Evolutionary conservation across 1,140 invertebrate species (phyloP).

Genomic region (Camponotus floridanus): DNA sequence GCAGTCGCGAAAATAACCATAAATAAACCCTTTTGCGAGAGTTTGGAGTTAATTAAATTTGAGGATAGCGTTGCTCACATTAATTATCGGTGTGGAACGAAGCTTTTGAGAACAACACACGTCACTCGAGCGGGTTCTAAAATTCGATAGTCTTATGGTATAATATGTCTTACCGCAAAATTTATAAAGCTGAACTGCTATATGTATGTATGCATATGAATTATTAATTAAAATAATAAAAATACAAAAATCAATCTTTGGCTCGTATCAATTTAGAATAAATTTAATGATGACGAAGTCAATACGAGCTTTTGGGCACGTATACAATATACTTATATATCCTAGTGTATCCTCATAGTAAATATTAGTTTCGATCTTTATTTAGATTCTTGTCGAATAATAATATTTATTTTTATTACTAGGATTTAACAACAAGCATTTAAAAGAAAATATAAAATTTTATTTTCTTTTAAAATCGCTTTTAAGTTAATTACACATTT

Average conservation of each 20-base stretch:
- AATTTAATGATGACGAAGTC: too few relatives aligned
- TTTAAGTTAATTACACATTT: neutral
- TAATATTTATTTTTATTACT: too few relatives aligned
- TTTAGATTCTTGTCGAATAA: too few relatives aligned
- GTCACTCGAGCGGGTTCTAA: neutral
- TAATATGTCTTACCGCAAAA: neutral
- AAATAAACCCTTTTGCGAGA: constrained; percentile 35
- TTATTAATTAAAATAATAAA: constrained; percentile 21
- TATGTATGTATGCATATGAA: neutral
- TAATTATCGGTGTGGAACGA: constrained; percentile 50
- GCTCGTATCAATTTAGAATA: too few relatives aligned
- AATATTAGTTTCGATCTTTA: too few relatives aligned
- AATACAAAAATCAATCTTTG: too few relatives aligned
- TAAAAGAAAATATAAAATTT: neutral
- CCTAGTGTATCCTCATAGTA: too few relatives aligned
- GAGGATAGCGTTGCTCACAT: constrained; percentile 8
- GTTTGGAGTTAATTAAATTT: constrained; percentile 43
- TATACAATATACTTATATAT: too few relatives aligned
- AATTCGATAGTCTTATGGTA: constrained; percentile 26
- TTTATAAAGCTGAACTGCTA: constrained; percentile 12
- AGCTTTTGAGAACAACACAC: constrained; percentile 43
- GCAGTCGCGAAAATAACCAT: constrained; percentile 24
- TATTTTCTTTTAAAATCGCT: neutral
- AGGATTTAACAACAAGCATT: neutral
- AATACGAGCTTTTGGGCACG: too few relatives aligned